These are phyloP conservation scores for Onychomys torridus DNA, from an alignment of 2,797 vertebrate genomes.

Conservation along the genomic window DNA sequence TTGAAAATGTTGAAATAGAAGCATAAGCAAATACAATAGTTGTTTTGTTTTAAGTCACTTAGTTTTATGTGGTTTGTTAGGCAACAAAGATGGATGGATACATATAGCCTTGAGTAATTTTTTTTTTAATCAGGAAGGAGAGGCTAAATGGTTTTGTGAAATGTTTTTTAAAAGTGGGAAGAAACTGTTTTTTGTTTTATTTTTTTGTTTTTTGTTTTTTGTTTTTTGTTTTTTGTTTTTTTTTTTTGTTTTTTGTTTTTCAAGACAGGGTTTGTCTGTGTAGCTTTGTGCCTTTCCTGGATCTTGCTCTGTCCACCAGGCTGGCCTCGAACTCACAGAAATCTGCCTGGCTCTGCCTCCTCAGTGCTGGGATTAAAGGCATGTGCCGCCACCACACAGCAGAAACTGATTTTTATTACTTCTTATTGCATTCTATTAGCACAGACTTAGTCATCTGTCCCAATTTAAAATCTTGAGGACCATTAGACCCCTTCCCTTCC, in stretches of 20 bases:
- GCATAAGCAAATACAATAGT: not conserved
- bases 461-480: not conserved
- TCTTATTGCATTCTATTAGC: not conserved
- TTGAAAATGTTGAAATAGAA: not conserved
- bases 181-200: constrained; percentile 41
- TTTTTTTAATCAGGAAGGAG: constrained; percentile 20
- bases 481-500: not conserved
- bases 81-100: not conserved
- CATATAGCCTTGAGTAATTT: not conserved
- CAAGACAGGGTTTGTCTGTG: no score
- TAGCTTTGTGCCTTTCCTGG: no score
- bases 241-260: no score
- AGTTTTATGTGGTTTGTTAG: not conserved
- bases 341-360: no score
- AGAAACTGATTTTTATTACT: not conserved
- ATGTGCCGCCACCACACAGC: no score
- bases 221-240: no score
- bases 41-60: not conserved
- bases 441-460: not conserved
- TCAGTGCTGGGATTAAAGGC: no score
- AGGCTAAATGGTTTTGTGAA: not conserved
- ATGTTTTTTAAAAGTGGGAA: not conserved
- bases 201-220: no score
- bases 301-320: no score
- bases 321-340: no score